Percentiles rank a stretch among this genome's conserved stretches.
Conservation (phyloP, 2,113 vertebrate species). For the Eretmochelys imbricata region DNA sequence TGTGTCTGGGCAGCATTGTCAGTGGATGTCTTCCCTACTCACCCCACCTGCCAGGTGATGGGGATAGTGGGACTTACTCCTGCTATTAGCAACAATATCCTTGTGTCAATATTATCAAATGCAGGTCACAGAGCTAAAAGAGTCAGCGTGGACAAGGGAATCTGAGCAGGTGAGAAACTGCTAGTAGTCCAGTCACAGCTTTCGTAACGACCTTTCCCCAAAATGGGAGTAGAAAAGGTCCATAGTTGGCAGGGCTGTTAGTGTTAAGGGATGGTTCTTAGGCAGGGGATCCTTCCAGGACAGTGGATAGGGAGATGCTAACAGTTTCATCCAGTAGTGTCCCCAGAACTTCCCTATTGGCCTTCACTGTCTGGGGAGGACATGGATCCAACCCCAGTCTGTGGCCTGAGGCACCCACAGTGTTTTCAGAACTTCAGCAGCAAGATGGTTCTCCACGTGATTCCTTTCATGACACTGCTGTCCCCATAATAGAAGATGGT, state of each 20-base stretch:
- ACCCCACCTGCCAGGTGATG: not conserved
- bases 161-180: not conserved
- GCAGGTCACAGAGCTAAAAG: not conserved
- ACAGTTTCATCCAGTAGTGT: not conserved
- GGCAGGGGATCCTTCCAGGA: not conserved
- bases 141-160: not conserved
- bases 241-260: not conserved
- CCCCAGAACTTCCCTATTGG: too few relatives aligned
- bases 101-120: too few relatives aligned
- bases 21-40: not conserved
- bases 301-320: not conserved
- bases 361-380: too few relatives aligned
- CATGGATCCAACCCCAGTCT: too few relatives aligned
- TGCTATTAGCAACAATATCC: not conserved
- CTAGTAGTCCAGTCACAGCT: not conserved
- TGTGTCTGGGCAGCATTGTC: not conserved
- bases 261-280: not conserved
- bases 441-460: too few relatives aligned
- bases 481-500: too few relatives aligned
- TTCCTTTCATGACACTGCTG: too few relatives aligned
- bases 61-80: not conserved
- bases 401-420: too few relatives aligned
- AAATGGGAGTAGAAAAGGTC: not conserved
- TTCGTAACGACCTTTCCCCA: not conserved
- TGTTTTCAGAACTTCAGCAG: too few relatives aligned